These are phyloP conservation scores for Cottoperca gobio DNA, from an alignment of 2,797 vertebrate genomes.

Conservation along the genomic window DNA sequence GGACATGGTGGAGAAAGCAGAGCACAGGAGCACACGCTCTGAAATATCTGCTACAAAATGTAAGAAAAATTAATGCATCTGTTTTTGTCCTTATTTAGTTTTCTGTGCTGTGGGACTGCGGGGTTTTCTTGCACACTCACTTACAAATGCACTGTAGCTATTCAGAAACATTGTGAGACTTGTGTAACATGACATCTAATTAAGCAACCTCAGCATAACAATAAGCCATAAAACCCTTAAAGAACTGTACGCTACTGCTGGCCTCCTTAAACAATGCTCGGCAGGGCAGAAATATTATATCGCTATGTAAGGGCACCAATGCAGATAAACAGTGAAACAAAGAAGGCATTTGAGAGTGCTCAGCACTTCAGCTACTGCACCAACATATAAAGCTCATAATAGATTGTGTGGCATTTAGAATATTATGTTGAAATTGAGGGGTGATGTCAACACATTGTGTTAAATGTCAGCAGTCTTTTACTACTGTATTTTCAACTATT, in stretches of 20 bases:
- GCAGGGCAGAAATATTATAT: conserved; percentile 19
- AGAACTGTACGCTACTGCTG: neutral
- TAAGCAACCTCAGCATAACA: conserved; percentile 1
- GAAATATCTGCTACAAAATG: neutral
- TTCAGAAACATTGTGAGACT: neutral
- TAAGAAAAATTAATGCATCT: too few species aligned
- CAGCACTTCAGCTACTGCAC: conserved; percentile 45
- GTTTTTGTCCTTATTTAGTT: too few species aligned
- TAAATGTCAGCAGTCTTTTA: neutral
- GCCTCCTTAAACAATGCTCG: conserved; percentile 16
- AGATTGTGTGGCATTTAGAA: neutral
- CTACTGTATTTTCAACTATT: neutral
- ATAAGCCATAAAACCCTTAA: neutral
- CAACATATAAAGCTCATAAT: neutral
- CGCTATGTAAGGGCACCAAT: conserved; percentile 2
- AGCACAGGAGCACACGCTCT: neutral
- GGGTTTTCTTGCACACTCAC: neutral
- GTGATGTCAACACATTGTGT: neutral
- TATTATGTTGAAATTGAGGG: neutral
- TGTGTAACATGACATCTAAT: neutral
- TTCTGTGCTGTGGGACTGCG: neutral
- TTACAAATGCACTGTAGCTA: neutral
- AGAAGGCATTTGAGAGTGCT: conserved; percentile 27
- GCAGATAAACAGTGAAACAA: conserved; percentile 29
- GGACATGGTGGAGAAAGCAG: neutral